Base-by-base conservation (phyloP, 1,140 invertebrate species). In the Ceratosolen fusciceps region DNA sequence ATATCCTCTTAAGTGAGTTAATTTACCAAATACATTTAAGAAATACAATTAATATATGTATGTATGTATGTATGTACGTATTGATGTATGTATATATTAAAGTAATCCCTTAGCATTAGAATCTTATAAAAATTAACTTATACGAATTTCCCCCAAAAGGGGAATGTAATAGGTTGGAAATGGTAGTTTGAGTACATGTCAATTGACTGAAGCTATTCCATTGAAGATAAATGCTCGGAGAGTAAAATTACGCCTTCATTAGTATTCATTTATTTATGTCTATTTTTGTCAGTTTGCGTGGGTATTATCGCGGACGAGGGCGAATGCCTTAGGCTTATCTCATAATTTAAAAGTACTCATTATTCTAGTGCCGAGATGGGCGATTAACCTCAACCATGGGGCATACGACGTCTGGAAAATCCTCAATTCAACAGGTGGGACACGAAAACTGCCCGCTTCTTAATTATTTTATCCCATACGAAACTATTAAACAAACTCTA, bases 1-100 rank as follows among this genome's bases (percentile, higher is more conserved):
- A 79, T 84, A 83, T 84, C 83, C 78, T 83, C 78, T 81, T 74
- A 82, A 83, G 83, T 83, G 85, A 84, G 82, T 85, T 83, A 83
- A 85, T 84, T 85, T 85, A 85, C 84, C 80, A n/a, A n/a, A n/a
- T n/a, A n/a, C n/a, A n/a, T n/a, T n/a, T n/a, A n/a, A n/a, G n/a
- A n/a, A n/a, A n/a, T n/a, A n/a, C n/a, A n/a, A n/a, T n/a, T n/a
- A n/a, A n/a, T n/a, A n/a, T n/a, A n/a, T n/a, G n/a, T n/a, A n/a
- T n/a, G n/a, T n/a, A n/a, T n/a, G n/a, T n/a, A n/a, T n/a, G n/a
- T n/a, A n/a, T n/a, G n/a, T n/a, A n/a, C n/a, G n/a, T n/a, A n/a
- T n/a, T n/a, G n/a, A n/a, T n/a, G n/a, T n/a, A 19, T 52, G 19
- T 52, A 21, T 19, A 56, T 2, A 24, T 56, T 16, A 24, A 26